Evolutionary conservation across 2,797 vertebrate species (phyloP), one percentile per base, ranked within the genome.

Genomic region (Macropodus opercularis): DNA sequence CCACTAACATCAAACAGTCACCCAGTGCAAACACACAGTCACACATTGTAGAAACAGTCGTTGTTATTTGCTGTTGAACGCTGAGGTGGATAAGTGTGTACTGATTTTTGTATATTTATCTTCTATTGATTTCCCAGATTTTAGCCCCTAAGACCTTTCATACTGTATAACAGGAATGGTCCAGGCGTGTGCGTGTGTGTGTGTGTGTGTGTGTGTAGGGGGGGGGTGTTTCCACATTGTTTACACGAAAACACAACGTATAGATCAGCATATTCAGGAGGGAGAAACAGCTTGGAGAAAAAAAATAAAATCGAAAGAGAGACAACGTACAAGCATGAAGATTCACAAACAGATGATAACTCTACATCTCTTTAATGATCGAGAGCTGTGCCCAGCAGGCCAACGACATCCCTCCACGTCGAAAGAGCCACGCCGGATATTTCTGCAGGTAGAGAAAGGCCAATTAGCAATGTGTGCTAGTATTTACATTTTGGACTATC

Each of bases 401-500:
- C 69, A 60, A 75, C 79, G 50, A 65, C 63, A 54, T 69, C 55
- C 60, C 44, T 31, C 47, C 31, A 11, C n/a, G 15, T 48, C 65
- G 43, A 53, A 66, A 52, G 40, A 68, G 53, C 62, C 44, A 18
- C 70, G 55, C 78, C 90, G 86, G 92, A 92, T 92, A 92, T 92
- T 93, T 94, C 93, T 92, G 90, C 86, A 89, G 92, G 91, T 92
- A 94, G 91, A 19, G 72, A 87, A n/a, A 82, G 89, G 87, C 94
- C 94, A 97, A 96, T 96, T 97, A 97, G 94, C 88, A 90, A 85
- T 79, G 80, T 85, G 90, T 87, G 91, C 91, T 93, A 94, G 94
- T 95, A 95, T 96, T 95, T 96, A 95, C 94, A 95, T 96, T 95
- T 94, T 83, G 63, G 85, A 87, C 93, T 92, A 95, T 96, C 93